Percentiles rank a stretch among this genome's conserved stretches.
These are phyloP conservation scores for Lepisosteus oculatus DNA, from an alignment of 2,113 vertebrate species.

Conservation along the genomic window DNA sequence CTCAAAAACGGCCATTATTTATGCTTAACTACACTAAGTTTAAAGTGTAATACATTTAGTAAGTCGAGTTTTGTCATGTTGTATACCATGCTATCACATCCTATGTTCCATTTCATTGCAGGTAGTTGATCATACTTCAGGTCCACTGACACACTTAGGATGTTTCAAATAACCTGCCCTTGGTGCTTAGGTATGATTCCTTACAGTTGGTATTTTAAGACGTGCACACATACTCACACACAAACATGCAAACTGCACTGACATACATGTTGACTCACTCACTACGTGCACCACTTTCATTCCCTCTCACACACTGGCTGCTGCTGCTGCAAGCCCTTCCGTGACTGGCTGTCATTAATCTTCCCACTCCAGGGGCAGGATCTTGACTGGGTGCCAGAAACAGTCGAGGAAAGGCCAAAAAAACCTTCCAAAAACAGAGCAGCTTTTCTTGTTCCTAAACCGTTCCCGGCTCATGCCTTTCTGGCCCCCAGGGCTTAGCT, in stretches of 20 bases:
- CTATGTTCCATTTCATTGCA: no score
- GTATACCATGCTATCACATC: no score
- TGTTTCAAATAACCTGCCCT: not conserved
- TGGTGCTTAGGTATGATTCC: no score
- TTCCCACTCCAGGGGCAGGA: slow-evolving; percentile 63
- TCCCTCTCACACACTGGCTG: not conserved
- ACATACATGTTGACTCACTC: not conserved
- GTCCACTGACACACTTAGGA: no score
- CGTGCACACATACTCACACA: not conserved
- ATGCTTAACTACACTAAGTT: no score
- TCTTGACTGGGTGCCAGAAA: slow-evolving; percentile 64
- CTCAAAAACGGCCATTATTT: no score
- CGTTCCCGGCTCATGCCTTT: slow-evolving; percentile 39
- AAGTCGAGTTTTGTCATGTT: no score
- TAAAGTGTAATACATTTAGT: no score
- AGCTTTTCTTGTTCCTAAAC: slow-evolving; percentile 57
- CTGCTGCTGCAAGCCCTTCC: slow-evolving; percentile 55
- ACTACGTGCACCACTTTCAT: not conserved
- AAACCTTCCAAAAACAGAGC: slow-evolving; percentile 60
- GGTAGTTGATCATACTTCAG: no score
- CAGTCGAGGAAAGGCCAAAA: slow-evolving; percentile 59
- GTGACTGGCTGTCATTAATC: slow-evolving; percentile 78
- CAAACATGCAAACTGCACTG: not conserved
- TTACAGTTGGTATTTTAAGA: no score
- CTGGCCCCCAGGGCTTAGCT: slow-evolving; percentile 11